phyloP scores from a whole-genome alignment of 2,888 invertebrate species.

The Andrena trimmerana region DNA sequence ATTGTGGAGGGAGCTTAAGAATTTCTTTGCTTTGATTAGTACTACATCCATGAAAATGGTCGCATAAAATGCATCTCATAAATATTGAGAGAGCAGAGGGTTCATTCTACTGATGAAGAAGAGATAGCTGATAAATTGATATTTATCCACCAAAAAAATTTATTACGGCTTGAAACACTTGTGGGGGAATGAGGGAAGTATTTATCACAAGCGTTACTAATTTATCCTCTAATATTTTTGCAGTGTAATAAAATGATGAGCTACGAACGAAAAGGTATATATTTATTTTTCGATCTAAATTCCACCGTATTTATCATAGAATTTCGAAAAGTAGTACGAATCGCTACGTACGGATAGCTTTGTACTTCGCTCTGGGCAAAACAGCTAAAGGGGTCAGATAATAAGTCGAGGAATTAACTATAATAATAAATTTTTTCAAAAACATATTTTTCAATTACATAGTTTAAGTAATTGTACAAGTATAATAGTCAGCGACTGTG shows the following conservation, averaged over 20 bases:
- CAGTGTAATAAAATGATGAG: not conserved
- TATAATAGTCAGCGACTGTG: too few relatives aligned
- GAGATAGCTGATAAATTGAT: conserved; percentile 43
- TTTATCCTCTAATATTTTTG: not conserved
- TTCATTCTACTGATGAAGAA: conserved; percentile 67
- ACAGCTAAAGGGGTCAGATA: not conserved
- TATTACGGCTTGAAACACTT: conserved; percentile 13
- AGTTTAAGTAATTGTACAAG: too few relatives aligned
- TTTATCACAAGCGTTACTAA: conserved; percentile 4
- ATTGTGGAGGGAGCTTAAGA: conserved; percentile 72
- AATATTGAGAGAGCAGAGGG: conserved; percentile 33
- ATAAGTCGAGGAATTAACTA: not conserved
- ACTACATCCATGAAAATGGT: conserved; percentile 40
- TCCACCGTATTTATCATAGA: not conserved
- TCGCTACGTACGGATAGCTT: not conserved
- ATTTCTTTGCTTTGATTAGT: conserved; percentile 74
- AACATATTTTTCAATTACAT: too few relatives aligned
- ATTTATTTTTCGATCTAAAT: conserved; percentile 1
- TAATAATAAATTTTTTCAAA: too few relatives aligned
- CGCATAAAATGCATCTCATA: conserved; percentile 42
- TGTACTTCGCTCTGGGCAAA: not conserved
- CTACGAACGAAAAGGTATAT: not conserved
- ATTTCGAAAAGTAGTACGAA: not conserved
- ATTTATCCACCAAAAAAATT: not conserved
- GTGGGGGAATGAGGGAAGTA: conserved; percentile 10